Percentiles rank a stretch among this genome's conserved stretches.
phyloP scores from a whole-genome alignment of 2,888 invertebrate genomes.

The Lamellibrachia columna region DNA sequence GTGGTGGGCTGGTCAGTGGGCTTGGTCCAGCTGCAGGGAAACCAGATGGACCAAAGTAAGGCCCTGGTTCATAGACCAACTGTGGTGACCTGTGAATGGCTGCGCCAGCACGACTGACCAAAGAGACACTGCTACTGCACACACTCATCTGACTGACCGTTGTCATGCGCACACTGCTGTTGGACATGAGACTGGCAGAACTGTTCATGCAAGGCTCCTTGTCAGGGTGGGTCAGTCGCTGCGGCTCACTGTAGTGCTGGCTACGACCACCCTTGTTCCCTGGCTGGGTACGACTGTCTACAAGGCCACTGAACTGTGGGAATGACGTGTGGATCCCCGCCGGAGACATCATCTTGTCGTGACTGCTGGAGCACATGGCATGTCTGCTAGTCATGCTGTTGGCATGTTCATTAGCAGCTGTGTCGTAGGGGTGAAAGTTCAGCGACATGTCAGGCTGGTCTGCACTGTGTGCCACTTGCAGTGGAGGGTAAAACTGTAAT shows the following conservation, averaged over 20 bases:
- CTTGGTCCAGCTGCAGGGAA: not conserved
- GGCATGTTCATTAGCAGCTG: not conserved
- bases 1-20: constrained; percentile 28
- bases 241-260: not conserved
- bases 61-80: not conserved
- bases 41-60: not conserved
- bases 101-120: constrained; percentile 34
- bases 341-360: not conserved
- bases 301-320: not conserved
- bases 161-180: not conserved
- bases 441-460: not conserved
- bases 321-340: not conserved
- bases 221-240: constrained; percentile 11
- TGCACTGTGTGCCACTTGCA: not conserved
- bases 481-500: not conserved
- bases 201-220: not conserved
- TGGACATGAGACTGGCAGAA: constrained; percentile 19
- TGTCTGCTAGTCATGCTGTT: not conserved
- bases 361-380: not conserved
- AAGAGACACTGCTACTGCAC: constrained; percentile 16
- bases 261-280: not conserved
- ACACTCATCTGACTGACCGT: constrained; percentile 3
- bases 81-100: not conserved
- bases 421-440: not conserved
- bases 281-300: not conserved